Base-by-base conservation (phyloP, 2,888 invertebrate species). In the Cheiracanthium punctorium region DNA sequence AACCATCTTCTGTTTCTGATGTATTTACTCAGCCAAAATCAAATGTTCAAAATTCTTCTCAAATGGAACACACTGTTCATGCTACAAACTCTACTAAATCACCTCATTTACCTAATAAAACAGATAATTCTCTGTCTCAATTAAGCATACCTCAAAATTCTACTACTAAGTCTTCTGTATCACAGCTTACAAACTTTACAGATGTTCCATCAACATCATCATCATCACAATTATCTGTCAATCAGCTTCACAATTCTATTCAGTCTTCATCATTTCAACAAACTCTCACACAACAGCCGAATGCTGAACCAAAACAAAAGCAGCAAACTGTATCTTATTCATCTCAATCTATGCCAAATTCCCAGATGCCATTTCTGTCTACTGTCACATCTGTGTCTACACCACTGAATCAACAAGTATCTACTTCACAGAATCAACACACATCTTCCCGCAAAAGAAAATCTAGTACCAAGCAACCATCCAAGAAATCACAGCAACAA, bases 401-500 rank as follows among this genome's bases (percentile, higher is more conserved):
- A 67, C 32, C 80, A 30, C 87, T 72, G 65, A 73, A 43, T 73
- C 81, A 72, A n/a, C 81, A 72, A n/a, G n/a, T n/a, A n/a, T 48
- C 65, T 24, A 8, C 48, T 52, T 41, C 80, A 30, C 87, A 76
- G 65, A 73, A 43, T 73, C 81, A 72, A n/a, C 81, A 72, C 7
- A 20, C 20, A 20, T 14, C 41, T 33, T 24, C 87, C 20, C 80
- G 81, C 14, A 87, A 87, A 81, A 65, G 74, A 52, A 80, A 87
- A 58, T 73, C 87, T 7, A 30, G 65, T 24, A 87, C 81, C 67
- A 79, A 80, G 33, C 69, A 48, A 24, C 29, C 72, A 37, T 72
- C 87, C 52, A 87, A 87, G 67, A 80, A 81, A 65, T 64, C 77
- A n/a, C 84, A 79, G 32, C 79, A 69, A 12, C 72, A 81, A 30